Base-by-base conservation (phyloP, 2,797 vertebrate genomes). In the Danio kyathit region DNA sequence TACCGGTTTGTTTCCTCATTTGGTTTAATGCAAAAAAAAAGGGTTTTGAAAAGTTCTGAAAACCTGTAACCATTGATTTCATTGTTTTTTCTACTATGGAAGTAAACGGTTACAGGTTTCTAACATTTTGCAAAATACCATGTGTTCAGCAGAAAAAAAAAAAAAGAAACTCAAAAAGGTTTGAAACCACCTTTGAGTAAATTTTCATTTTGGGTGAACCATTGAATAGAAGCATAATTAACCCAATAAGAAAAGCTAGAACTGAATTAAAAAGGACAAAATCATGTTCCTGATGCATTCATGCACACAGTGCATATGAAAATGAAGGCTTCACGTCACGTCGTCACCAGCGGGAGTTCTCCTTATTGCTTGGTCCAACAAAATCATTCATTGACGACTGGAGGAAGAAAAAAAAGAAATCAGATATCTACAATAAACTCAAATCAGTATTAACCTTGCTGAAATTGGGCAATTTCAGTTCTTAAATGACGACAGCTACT, bases 361-460 rank as follows among this genome's bases (percentile, higher is more conserved):
- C 91, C 82, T 93, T 90, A 87, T 91, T 88, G 64, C n/a, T 19
- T 43, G 74, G 87, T 60, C 72, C 70, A 76, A 93, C 40, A 87
- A 91, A 95, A 52, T 92, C 89, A 6, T 92, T 91, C 88, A 95
- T 92, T 57, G 91, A 92, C 16, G 91, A 91, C 94, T 95, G 89
- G 12, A 49, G 83, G n/a, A 63, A 69, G 4, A 81, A 19, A 69
- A 44, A 41, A 7, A 1, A 0, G 10, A 77, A 82, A 60, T 81
- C 5, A 44, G 64, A 63, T 16, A 65, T 14, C 3, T 51, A 43
- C 2, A 51, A 56, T 46, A 43, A 46, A n/a, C 6, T 38, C 16
- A 44, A 13, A 61, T 63, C 14, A 56, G 1, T 29, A 10, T 6
- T 44, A 44, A 43, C 41, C 29, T 40, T 51, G 29, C n/a, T 48